Conservation (phyloP, 2,113 vertebrate species). For the Psilopogon haemacephalus region DNA sequence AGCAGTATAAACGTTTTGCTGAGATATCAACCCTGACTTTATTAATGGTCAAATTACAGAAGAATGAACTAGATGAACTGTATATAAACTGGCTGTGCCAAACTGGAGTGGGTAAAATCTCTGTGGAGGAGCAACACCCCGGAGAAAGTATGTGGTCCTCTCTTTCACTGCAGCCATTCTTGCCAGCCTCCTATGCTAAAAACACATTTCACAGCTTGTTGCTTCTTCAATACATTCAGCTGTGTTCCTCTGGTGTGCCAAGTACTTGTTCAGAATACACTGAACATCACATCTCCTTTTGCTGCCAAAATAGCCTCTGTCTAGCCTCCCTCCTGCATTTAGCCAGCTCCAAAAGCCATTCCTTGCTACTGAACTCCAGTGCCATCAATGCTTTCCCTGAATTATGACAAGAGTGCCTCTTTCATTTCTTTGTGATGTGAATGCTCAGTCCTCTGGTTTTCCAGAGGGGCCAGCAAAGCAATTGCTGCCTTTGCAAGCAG, state of each 20-base stretch:
- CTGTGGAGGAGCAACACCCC: background rate
- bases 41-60: background rate
- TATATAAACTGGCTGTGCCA: background rate
- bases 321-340: slow-evolving; percentile 19
- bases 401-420: background rate
- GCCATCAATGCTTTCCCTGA: slow-evolving; percentile 4
- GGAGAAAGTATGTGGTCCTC: slow-evolving; percentile 44
- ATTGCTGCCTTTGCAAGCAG: background rate
- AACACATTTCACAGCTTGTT: slow-evolving; percentile 58
- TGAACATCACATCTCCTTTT: slow-evolving; percentile 5
- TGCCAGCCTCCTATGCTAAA: slow-evolving; percentile 24
- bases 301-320: slow-evolving; percentile 47
- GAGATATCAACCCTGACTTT: background rate
- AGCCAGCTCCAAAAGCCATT: slow-evolving; percentile 39
- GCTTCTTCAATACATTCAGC: slow-evolving; percentile 29
- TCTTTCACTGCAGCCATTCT: slow-evolving; percentile 2
- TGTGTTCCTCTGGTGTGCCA: slow-evolving; percentile 6
- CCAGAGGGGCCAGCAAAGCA: background rate
- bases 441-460: background rate
- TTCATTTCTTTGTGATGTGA: slow-evolving; percentile 6
- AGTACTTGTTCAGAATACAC: slow-evolving; percentile 45
- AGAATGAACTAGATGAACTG: background rate
- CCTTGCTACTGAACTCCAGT: background rate
- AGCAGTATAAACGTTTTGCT: background rate
- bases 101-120: background rate